phyloP scores from a whole-genome alignment of 2,797 vertebrate species.

The Poeciliopsis gracilis region DNA sequence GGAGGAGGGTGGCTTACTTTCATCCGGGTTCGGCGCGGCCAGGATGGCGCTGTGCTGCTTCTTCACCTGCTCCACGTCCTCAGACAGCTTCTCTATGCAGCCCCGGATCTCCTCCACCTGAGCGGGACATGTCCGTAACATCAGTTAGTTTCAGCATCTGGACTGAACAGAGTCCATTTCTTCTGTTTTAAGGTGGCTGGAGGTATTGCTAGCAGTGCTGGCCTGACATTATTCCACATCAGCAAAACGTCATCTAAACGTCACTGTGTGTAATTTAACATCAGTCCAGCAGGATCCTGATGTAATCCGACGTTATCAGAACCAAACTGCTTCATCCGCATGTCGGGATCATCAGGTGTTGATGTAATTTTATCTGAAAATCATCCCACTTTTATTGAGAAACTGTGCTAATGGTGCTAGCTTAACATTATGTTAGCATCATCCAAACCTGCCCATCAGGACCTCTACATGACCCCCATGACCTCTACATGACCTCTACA shows the following conservation, averaged over 20 bases:
- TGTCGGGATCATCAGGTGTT: too few species aligned
- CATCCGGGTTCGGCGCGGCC: conserved; percentile 92
- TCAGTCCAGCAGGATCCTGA: neutral
- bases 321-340: too few species aligned
- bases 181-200: too few species aligned
- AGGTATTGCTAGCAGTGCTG: neutral
- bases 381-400: neutral
- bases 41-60: conserved; percentile 97
- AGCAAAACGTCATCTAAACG: neutral
- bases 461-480: too few species aligned
- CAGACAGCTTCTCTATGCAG: conserved; percentile 94
- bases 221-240: neutral
- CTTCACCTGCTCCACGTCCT: conserved; percentile 95
- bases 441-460: too few species aligned
- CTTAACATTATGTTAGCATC: neutral
- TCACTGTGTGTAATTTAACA: neutral
- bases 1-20: conserved; percentile 82
- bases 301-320: neutral
- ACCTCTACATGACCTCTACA: neutral
- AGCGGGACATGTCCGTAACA: neutral
- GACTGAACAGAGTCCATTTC: too few species aligned
- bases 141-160: neutral
- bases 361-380: neutral
- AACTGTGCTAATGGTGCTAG: neutral
- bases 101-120: conserved; percentile 95